A percentile compares a stretch with the other conserved stretches of the same genome.
Evolutionary conservation across 1,140 invertebrate genomes (phyloP).

Genomic region (Tetraneura akinire): DNA sequence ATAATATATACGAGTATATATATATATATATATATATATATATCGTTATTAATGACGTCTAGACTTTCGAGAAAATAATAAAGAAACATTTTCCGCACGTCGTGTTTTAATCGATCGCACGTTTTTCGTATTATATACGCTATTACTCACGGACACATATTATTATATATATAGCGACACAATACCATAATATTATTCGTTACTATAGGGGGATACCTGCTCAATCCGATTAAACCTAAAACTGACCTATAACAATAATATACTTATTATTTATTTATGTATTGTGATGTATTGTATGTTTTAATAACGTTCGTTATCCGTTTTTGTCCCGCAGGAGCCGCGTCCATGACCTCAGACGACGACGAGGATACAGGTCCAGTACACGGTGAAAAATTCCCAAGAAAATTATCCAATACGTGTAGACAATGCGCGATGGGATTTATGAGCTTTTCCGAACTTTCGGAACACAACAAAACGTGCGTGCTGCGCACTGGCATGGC

Average conservation of each 20-base stretch:
- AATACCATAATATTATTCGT: too few relatives aligned
- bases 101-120: not conserved
- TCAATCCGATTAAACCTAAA: too few relatives aligned
- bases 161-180: too few relatives aligned
- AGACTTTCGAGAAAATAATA: constrained; percentile 23
- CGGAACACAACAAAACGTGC: constrained; percentile 56
- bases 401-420: constrained; percentile 52
- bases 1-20: not conserved
- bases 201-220: too few relatives aligned
- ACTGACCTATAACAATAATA: too few relatives aligned
- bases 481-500: constrained; percentile 46
- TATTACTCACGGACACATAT: too few relatives aligned
- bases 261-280: too few relatives aligned
- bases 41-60: constrained; percentile 27
- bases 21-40: not conserved
- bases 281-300: too few relatives aligned
- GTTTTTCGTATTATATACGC: not conserved
- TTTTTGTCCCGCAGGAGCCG: constrained; percentile 54
- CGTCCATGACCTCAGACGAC: constrained; percentile 53
- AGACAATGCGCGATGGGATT: constrained; percentile 55
- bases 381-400: constrained; percentile 42
- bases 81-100: not conserved
- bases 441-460: constrained; percentile 53
- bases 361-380: constrained; percentile 44
- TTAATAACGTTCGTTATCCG: not conserved